A percentile compares a stretch with the other conserved stretches of the same genome.
Evolutionary conservation across 2,113 vertebrate genomes (phyloP).

Genomic region (Ellobius talpinus): DNA sequence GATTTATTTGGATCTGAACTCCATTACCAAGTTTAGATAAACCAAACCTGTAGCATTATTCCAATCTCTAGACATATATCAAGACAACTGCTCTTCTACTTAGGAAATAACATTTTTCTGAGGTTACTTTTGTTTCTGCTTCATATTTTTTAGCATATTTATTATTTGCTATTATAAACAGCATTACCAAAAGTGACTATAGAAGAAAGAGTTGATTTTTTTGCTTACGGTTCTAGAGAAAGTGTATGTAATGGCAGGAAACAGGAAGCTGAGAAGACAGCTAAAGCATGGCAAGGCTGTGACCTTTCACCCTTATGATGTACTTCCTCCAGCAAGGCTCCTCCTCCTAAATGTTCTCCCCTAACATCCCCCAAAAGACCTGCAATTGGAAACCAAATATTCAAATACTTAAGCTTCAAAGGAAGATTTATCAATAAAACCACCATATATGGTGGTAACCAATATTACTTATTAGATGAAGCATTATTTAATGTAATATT

Average conservation of each 20-base stretch:
- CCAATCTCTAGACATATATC: not conserved
- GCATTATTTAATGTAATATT: slow-evolving; percentile 10
- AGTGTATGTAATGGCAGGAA: not conserved
- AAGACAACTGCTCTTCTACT: slow-evolving; percentile 7
- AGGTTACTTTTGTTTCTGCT: not conserved
- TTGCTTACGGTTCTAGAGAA: not conserved
- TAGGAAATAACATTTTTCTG: slow-evolving; percentile 54
- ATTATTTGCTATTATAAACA: not conserved
- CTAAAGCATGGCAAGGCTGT: not conserved
- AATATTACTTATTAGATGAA: slow-evolving; percentile 52
- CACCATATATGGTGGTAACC: not conserved
- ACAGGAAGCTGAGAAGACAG: no score
- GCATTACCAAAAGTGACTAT: not conserved
- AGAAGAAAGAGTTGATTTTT: not conserved
- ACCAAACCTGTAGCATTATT: not conserved
- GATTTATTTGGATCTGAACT: not conserved
- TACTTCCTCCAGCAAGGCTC: not conserved
- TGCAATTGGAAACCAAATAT: not conserved
- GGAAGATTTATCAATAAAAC: not conserved
- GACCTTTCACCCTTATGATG: not conserved
- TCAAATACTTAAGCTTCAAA: not conserved
- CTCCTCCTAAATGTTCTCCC: not conserved
- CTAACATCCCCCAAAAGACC: no score
- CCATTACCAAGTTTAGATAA: not conserved
- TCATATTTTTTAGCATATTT: slow-evolving; percentile 24